phyloP scores from a whole-genome alignment of 30 jellyfish, hydroid and myxozoan genomes.

The Cassiopea xamachana region DNA sequence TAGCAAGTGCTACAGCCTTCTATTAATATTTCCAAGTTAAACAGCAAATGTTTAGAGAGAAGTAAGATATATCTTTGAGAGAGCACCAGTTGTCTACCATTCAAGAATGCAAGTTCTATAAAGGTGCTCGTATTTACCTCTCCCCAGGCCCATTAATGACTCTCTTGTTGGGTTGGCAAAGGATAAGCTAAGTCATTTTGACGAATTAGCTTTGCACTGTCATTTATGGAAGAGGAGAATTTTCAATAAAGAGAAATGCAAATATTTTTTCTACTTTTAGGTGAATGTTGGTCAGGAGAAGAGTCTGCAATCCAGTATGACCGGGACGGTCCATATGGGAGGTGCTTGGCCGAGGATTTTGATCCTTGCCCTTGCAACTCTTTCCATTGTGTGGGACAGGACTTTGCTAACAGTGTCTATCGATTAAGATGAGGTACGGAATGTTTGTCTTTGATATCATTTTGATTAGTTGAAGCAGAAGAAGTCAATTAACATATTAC shows the following conservation, averaged over 20 bases:
- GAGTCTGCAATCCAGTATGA: neutral
- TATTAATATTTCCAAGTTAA: no score
- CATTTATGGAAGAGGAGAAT: neutral
- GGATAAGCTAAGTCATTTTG: neutral
- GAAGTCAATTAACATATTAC: no score
- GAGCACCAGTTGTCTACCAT: no score
- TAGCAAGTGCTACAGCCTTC: no score
- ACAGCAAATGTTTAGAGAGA: no score
- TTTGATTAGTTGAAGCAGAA: no score
- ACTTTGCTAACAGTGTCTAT: slow-evolving; percentile 73
- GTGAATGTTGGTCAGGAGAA: slow-evolving; percentile 40
- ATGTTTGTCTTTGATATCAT: no score
- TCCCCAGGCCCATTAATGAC: no score
- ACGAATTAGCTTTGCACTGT: slow-evolving; percentile 77
- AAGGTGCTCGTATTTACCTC: no score
- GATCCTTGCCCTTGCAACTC: slow-evolving; percentile 80
- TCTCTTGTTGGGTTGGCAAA: no score
- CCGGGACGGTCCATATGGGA: neutral
- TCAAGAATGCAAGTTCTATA: no score
- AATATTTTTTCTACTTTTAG: slow-evolving; percentile 24
- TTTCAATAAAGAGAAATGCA: slow-evolving; percentile 44
- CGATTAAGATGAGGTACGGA: slow-evolving; percentile 48
- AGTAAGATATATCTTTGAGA: no score
- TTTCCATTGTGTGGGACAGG: slow-evolving; percentile 85
- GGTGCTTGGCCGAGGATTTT: slow-evolving; percentile 48